These are phyloP conservation scores for Melanchra persicariae DNA, from an alignment of 2,888 invertebrate species.

Conservation along the genomic window DNA sequence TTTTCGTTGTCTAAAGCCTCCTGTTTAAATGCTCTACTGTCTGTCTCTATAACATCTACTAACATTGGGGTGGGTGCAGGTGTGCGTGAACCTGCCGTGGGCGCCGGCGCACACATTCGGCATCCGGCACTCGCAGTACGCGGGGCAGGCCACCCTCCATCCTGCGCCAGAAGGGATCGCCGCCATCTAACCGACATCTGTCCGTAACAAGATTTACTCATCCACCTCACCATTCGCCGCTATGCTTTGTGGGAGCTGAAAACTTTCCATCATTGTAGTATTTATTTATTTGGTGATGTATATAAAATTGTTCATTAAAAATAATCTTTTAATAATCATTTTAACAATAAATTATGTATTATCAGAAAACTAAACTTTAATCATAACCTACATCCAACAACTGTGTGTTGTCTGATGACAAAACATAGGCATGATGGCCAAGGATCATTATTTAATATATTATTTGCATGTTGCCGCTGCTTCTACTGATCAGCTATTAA, in stretches of 20 bases:
- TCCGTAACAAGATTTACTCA: constrained; percentile 73
- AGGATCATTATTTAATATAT: constrained; percentile 33
- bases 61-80: constrained; percentile 81
- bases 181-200: constrained; percentile 74
- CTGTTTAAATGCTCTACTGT: constrained; percentile 39
- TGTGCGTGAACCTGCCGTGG: constrained; percentile 90
- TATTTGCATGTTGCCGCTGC: constrained; percentile 59
- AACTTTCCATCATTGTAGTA: constrained; percentile 55
- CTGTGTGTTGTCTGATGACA: background rate
- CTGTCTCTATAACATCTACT: constrained; percentile 57
- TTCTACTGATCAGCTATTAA: constrained; percentile 46
- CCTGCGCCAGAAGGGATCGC: constrained; percentile 85
- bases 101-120: constrained; percentile 95
- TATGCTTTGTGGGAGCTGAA: constrained; percentile 59
- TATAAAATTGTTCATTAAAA: constrained; percentile 60
- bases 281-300: constrained; percentile 61
- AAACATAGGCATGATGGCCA: constrained; percentile 4
- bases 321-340: constrained; percentile 60
- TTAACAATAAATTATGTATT: constrained; percentile 55
- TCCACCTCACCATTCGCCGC: constrained; percentile 61
- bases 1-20: background rate
- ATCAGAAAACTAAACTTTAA: constrained; percentile 21
- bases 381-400: constrained; percentile 6
- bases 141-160: constrained; percentile 88
- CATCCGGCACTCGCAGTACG: constrained; percentile 94